Evolutionary conservation across 2,888 invertebrate genomes (phyloP), one percentile per base, ranked within the genome.

Genomic region (Epinotia bilunana): DNA sequence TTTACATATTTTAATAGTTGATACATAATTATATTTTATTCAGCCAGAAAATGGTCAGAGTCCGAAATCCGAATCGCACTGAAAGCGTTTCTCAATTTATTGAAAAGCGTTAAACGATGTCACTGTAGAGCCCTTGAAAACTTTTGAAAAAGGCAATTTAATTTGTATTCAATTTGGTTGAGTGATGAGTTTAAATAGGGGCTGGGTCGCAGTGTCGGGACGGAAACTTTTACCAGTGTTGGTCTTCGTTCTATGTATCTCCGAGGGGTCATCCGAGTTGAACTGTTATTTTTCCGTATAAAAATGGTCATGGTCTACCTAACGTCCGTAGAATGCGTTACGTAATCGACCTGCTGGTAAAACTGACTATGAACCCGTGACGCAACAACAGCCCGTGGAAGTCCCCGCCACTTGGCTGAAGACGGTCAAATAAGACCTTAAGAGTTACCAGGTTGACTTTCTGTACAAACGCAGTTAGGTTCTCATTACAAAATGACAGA

Each of bases 131-230:
- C 39, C 23, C 64, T 60, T 43, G 53, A 64, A n/a, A 43, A 70
- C 70, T 63, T 68, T 69, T 64, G 57, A 64, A 70, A 74, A 70
- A 70, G 70, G 55, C 16, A 60, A 60, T 74, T 74, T 60, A 64
- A 39, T 74, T 74, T 70, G 60, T 43, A 43, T 64, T 70, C 58
- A 58, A 58, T 64, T 64, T 60, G 4, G 57, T 74, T 43, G 53
- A 70, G 64, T 64, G 64, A 74, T 58, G 60, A 74, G 58, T 64
- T 23, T 46, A 33, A 49, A 67, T 53, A 73, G 20, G 53, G 67
- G 49, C 60, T 20, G 60, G 28, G 20, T 33, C 39, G 3, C 72
- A 18, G 18, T 57, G 12, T 23, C 9, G 43, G 39, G 53, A 28
- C 13, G 12, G 11, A 5, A 57, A 72, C 16, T 63, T 55, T 63